Percentiles rank a stretch among this genome's conserved stretches.
Conservation (phyloP, 2,797 vertebrate genomes). For the Anniella stebbinsi region DNA sequence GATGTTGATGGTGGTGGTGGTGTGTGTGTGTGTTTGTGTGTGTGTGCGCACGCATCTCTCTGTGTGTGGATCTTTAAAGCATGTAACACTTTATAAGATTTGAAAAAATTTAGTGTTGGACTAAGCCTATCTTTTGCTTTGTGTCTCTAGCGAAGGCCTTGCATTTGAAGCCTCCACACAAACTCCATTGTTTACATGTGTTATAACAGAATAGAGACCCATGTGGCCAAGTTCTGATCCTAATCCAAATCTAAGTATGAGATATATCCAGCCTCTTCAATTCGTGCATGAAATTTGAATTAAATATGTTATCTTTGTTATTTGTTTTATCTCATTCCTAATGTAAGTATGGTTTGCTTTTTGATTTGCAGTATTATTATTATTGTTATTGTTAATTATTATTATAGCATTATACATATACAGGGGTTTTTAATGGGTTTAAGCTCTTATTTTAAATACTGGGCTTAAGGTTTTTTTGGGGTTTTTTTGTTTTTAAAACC, state of each 20-base stretch:
- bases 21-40: neutral
- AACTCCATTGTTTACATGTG: slow-evolving; percentile 12
- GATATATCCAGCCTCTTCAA: slow-evolving; percentile 8
- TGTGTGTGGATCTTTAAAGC: slow-evolving; percentile 30
- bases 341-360: neutral
- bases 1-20: slow-evolving; percentile 8
- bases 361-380: neutral
- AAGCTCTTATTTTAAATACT: neutral
- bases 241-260: slow-evolving; percentile 12
- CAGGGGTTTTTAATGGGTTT: neutral
- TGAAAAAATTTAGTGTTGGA: neutral
- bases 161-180: neutral
- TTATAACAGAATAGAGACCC: slow-evolving; percentile 2
- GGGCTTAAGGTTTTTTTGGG: neutral
- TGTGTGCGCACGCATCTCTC: too few relatives aligned
- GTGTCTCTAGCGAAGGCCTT: slow-evolving; percentile 6
- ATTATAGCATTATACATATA: neutral
- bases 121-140: slow-evolving; percentile 17
- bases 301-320: neutral
- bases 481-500: neutral
- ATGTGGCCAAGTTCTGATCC: neutral
- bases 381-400: neutral
- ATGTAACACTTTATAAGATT: slow-evolving; percentile 9
- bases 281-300: neutral
- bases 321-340: neutral